Evolutionary conservation across 2,888 invertebrate species (phyloP), one percentile per base, ranked within the genome.

Genomic region (Marronus borbonicus): DNA sequence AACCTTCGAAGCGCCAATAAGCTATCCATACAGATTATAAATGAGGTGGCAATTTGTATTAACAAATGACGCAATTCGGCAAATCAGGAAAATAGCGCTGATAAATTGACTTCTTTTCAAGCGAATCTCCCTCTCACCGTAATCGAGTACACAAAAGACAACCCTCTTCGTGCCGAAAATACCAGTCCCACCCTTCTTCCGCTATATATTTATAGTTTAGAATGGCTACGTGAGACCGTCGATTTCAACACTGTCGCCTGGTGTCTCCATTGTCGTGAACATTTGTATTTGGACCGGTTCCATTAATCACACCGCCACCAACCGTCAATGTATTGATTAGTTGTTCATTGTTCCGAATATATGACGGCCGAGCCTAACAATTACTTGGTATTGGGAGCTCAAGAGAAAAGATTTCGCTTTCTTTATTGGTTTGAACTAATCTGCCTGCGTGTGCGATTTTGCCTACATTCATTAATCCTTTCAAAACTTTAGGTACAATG

Each of bases 301-400:
- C 75, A 78, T 78, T 78, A 78, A 78, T 78, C 78, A 78, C 68
- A 62, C 66, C 69, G 76, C 70, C 74, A 78, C 68, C 78, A 76
- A 31, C 60, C 72, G 60, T 74, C 72, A 74, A 74, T 60, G 72
- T 78, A 76, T 66, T 75, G 75, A 78, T 78, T 78, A 69, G 69
- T 69, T 76, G 39, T 69, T 58, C 78, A 78, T 78, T 78, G 66
- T 78, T 75, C 78, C 36, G 72, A 28, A 62, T 68, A 68, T 68
- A 68, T 68, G 50, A 68, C 50, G 68, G 68, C 28, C 68, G 68
- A 68, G 28, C 52, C 68, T 50, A 68, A 68, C 68, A 68, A 68
- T 68, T 68, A 68, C 68, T 28, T 24, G 50, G 28, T 50, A 68
- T 50, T 50, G 28, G 50, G 68, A 50, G 20, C 8, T 44, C 65